These are phyloP conservation scores for Cyclophora punctaria DNA, from an alignment of 2,888 invertebrate genomes.

Conservation along the genomic window DNA sequence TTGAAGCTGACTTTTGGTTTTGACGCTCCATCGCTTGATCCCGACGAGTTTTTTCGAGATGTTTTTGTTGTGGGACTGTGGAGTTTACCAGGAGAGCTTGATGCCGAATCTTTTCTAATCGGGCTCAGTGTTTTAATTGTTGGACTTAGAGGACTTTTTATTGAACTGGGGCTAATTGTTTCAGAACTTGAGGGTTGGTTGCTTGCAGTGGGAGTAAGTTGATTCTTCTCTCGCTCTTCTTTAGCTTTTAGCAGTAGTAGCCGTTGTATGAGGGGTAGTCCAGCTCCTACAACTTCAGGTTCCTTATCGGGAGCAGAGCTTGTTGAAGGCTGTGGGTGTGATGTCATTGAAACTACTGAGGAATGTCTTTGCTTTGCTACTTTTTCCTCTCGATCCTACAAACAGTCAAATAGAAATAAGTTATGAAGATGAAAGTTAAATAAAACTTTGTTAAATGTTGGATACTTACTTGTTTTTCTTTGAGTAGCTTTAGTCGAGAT, in stretches of 20 bases:
- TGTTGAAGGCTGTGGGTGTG: constrained; percentile 77
- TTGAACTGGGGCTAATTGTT: constrained; percentile 67
- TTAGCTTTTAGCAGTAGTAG: constrained; percentile 84
- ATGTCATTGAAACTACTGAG: constrained; percentile 53
- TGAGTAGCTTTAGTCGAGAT: constrained; percentile 84
- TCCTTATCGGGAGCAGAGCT: constrained; percentile 74
- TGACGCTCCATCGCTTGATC: constrained; percentile 58
- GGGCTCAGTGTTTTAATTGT: constrained; percentile 68
- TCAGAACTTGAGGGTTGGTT: constrained; percentile 70
- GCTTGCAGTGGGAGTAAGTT: constrained; percentile 55
- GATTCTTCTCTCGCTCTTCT: constrained; percentile 77
- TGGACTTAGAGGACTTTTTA: constrained; percentile 69
- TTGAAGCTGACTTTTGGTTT: constrained; percentile 77
- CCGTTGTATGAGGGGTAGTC: constrained; percentile 83
- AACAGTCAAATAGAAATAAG: constrained; percentile 6
- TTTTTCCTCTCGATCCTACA: constrained; percentile 70
- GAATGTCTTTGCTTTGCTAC: constrained; percentile 63
- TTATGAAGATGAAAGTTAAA: not conserved
- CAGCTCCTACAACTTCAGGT: constrained; percentile 80
- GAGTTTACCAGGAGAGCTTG: constrained; percentile 66
- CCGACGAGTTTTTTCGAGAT: constrained; percentile 67
- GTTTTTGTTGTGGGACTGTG: constrained; percentile 64
- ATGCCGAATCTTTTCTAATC: constrained; percentile 66
- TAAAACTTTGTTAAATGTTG: not conserved
- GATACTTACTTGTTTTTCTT: constrained; percentile 83